Percentiles rank a stretch among this genome's conserved stretches.
Conservation (phyloP, 2,797 vertebrate genomes). For the Hemibagrus guttatus region DNA sequence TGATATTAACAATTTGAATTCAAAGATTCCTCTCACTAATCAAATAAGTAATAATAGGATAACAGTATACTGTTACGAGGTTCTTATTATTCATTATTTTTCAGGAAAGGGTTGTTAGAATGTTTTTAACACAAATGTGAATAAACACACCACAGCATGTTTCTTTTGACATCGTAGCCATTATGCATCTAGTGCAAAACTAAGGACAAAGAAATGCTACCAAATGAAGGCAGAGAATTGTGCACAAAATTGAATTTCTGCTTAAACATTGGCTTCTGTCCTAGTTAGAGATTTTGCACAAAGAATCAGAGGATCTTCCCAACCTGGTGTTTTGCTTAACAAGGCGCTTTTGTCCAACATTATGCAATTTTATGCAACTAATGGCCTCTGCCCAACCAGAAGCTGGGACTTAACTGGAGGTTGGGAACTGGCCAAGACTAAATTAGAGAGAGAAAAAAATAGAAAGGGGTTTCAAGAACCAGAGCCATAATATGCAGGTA, state of each 20-base stretch:
- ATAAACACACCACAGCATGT: neutral
- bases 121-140: neutral
- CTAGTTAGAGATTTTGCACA: neutral
- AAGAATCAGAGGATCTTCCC: neutral
- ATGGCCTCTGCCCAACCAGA: neutral
- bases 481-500: neutral
- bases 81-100: neutral
- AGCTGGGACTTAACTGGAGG: neutral
- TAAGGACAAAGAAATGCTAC: neutral
- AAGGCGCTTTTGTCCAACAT: neutral
- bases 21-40: neutral
- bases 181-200: neutral
- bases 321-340: neutral
- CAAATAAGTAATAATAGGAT: neutral
- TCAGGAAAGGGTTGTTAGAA: neutral
- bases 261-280: neutral
- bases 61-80: neutral
- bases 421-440: neutral
- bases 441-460: neutral
- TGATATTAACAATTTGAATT: neutral
- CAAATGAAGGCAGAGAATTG: neutral
- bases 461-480: neutral
- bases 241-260: neutral
- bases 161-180: neutral
- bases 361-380: neutral